Conservation (phyloP, 2,113 vertebrate species). For the Saimiri boliviensis region DNA sequence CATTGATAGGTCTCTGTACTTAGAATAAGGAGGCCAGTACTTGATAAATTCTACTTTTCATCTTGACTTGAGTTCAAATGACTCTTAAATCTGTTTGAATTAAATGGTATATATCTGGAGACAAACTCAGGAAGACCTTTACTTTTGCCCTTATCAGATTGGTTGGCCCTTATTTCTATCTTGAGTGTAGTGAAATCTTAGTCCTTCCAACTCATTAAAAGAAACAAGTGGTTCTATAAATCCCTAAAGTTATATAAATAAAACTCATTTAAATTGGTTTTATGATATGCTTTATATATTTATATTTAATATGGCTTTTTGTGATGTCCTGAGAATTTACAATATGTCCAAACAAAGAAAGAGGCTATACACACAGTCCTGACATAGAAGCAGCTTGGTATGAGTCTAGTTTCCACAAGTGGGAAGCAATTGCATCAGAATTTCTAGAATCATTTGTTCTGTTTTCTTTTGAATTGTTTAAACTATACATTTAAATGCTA, state of each 20-base stretch:
- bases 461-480: not conserved
- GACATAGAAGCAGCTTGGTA: not conserved
- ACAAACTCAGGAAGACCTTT: not conserved
- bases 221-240: conserved; percentile 65
- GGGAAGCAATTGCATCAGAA: not conserved
- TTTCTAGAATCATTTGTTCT: not conserved
- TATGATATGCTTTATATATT: conserved; percentile 44
- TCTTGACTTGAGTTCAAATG: conserved; percentile 74
- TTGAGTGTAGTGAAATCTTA: conserved; percentile 55
- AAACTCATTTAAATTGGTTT: conserved; percentile 56
- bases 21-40: conserved; percentile 67
- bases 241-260: conserved; percentile 62
- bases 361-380: not conserved
- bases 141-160: conserved; percentile 47
- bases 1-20: conserved; percentile 81
- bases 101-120: conserved; percentile 62
- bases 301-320: conserved; percentile 60
- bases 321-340: conserved; percentile 53
- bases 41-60: conserved; percentile 84
- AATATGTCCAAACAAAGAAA: conserved; percentile 40
- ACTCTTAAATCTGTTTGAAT: conserved; percentile 76
- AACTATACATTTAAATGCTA: not conserved
- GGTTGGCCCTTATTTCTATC: conserved; percentile 12
- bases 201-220: conserved; percentile 63
- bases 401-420: not conserved